These are phyloP conservation scores for Phoenicopterus ruber DNA, from an alignment of 2,113 vertebrate species.

Conservation along the genomic window DNA sequence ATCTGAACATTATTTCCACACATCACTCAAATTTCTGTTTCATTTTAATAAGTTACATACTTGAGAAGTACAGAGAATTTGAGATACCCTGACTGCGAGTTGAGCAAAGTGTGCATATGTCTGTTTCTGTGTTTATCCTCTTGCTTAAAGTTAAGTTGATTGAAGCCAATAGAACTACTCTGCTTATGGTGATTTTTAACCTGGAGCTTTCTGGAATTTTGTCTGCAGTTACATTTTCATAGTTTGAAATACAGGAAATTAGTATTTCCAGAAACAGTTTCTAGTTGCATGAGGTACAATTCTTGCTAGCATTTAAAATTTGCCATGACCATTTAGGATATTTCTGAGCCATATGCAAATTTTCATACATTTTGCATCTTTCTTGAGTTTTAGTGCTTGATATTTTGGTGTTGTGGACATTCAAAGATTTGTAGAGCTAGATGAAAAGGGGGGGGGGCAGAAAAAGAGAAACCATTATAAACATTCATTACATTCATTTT, in stretches of 20 bases:
- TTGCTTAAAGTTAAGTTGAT: neutral
- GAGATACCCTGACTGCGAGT: neutral
- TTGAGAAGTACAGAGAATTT: neutral
- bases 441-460: neutral
- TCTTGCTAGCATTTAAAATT: neutral
- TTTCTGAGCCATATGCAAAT: neutral
- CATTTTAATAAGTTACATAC: neutral
- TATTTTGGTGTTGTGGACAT: neutral
- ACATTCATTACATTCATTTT: neutral
- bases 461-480: neutral
- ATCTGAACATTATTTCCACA: neutral
- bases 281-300: neutral
- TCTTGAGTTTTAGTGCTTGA: neutral
- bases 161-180: neutral
- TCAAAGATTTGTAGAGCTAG: neutral
- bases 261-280: neutral
- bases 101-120: neutral
- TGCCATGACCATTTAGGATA: neutral
- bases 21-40: neutral
- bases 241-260: neutral
- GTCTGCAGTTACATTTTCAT: neutral
- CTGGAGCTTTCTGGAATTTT: neutral
- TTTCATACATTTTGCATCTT: neutral
- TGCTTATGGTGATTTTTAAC: neutral
- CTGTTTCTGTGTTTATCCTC: neutral